Evolutionary conservation across 2,797 vertebrate species (phyloP), one percentile per base, ranked within the genome.

Genomic region (Micromesistius poutassou): DNA sequence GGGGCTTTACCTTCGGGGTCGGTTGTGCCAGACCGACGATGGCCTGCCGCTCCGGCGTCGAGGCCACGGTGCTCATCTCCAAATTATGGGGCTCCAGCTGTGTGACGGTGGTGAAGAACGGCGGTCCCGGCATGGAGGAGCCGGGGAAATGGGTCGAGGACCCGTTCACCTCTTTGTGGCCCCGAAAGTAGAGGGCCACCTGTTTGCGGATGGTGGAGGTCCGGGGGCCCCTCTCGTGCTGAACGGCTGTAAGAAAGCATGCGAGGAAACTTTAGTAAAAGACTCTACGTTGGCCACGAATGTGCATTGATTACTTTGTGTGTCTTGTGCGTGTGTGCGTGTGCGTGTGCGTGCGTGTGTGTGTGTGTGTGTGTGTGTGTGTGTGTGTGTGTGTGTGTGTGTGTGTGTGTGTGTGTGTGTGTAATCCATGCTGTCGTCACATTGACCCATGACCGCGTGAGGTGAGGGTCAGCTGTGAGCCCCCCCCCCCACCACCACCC

Each of bases 171-270:
- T 99, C 97, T 89, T 99, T 99, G 88, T 99, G 98, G 62, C 97
- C 98, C 0, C 98, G 94, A 91, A 99, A 99, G 92, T 99, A 99
- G 25, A 99, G 95, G 73, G 98, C 97, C 84, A 99, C 98, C 91
- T 99, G 97, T 91, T 99, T 99, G 84, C 98, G 95, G 89, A 99
- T 99, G 73, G 97, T 99, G 71, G 98, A 99, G 0, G 98, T 98
- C 81, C 98, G 94, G 72, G 98, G 97, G 0, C 98, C 98, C 87
- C 97, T 94, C 87, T 99, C 97, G 1, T 99, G 98, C 87, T 99
- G 98, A 85, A 99, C 98, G 2, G 98, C 98, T 99, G 92, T 80
- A 80, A n/a, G 25, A 62, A n/a, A 25, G n/a, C n/a, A 62, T 62
- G 87, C 80, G 76, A 72, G 16, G n/a, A 76, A 77, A 83, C 19